Conservation (phyloP, 64 coral and sea anemone genomes). For the Trachythela sp. region DNA sequence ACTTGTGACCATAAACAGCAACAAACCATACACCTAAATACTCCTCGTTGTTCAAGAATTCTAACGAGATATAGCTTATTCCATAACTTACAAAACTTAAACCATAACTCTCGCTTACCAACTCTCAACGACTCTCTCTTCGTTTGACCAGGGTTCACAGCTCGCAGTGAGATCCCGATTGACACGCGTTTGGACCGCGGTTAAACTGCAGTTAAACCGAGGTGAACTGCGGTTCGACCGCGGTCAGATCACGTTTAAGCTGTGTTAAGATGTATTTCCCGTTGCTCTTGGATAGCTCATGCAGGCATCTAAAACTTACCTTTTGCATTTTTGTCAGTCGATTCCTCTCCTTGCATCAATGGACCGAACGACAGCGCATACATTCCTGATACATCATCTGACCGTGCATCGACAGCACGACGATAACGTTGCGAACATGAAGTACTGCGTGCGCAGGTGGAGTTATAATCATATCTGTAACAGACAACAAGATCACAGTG, state of each 20-base stretch:
- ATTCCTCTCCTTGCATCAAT: not conserved
- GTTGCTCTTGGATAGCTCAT: not conserved
- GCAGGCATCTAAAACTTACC: not conserved
- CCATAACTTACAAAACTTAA: too few species aligned
- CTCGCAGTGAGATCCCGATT: too few species aligned
- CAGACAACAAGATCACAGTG: constrained; percentile 53
- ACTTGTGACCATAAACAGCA: too few species aligned
- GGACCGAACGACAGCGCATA: constrained; percentile 1
- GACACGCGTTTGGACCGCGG: too few species aligned
- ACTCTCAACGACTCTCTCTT: too few species aligned
- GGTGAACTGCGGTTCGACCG: too few species aligned
- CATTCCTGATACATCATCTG: not conserved
- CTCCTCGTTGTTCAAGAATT: too few species aligned
- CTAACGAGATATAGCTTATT: too few species aligned
- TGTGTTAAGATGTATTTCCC: not conserved
- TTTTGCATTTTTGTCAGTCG: not conserved
- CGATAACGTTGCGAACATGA: not conserved
- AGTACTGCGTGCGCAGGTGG: constrained; percentile 29
- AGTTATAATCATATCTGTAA: constrained; percentile 7
- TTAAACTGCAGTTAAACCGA: too few species aligned
- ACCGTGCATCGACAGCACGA: not conserved
- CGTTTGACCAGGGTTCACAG: too few species aligned
- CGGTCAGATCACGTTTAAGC: not conserved
- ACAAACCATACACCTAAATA: too few species aligned
- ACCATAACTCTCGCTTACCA: too few species aligned